A percentile compares a stretch with the other conserved stretches of the same genome.
phyloP scores from a whole-genome alignment of 1,140 invertebrate species.

The Formica selysi region DNA sequence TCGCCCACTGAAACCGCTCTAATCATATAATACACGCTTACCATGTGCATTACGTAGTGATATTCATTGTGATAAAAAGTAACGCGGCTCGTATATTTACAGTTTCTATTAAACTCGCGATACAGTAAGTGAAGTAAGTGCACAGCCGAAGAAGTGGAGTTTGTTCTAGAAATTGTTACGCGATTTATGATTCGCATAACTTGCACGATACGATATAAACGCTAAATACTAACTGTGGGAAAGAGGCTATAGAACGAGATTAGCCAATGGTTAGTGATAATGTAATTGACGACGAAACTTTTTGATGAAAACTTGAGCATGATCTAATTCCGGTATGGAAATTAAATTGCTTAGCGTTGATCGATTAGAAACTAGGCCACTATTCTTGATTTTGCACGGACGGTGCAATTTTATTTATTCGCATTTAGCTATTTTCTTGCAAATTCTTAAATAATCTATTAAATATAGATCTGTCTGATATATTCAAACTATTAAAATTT shows the following conservation, averaged over 20 bases:
- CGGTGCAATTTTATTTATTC: constrained; percentile 8
- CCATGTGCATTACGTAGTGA: constrained; percentile 54
- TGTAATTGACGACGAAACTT: background rate
- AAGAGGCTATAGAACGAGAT: background rate
- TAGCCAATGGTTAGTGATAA: background rate
- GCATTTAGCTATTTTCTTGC: background rate
- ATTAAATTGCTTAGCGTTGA: constrained; percentile 2
- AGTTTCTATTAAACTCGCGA: constrained; percentile 61
- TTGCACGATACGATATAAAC: constrained; percentile 15
- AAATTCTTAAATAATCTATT: background rate
- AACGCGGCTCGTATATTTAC: constrained; percentile 49
- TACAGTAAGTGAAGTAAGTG: constrained; percentile 36
- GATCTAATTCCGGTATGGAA: background rate
- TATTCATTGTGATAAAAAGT: constrained; percentile 63
- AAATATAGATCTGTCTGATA: background rate
- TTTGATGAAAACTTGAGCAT: background rate
- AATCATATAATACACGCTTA: constrained; percentile 64
- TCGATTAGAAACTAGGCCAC: constrained; percentile 1
- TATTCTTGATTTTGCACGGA: background rate
- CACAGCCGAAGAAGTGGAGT: constrained; percentile 48
- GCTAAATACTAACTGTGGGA: constrained; percentile 14
- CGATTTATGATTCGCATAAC: constrained; percentile 35
- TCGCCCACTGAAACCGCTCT: constrained; percentile 31
- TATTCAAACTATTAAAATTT: background rate
- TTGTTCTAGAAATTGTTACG: constrained; percentile 61